Percentiles rank a stretch among this genome's conserved stretches.
Conservation (phyloP, 2,888 invertebrate species). For the Lymantria monacha region DNA sequence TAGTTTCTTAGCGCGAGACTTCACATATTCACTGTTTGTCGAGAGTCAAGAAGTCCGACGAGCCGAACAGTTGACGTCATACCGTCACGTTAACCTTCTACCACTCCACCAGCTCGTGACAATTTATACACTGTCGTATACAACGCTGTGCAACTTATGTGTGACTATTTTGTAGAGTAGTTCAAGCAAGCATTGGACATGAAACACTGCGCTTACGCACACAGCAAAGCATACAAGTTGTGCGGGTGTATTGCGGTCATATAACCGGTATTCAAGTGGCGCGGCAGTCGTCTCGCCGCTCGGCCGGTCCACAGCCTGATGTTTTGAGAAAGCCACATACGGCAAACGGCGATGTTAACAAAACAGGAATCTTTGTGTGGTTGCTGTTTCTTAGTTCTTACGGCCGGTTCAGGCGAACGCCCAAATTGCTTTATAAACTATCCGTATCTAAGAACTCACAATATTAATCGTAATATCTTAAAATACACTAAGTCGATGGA, state of each 20-base stretch:
- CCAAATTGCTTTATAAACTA: constrained; percentile 41
- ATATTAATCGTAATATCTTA: too few relatives aligned
- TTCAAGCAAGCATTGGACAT: constrained; percentile 53
- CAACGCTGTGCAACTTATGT: constrained; percentile 48
- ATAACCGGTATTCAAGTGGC: constrained; percentile 80
- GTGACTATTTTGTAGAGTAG: constrained; percentile 20
- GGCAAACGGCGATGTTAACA: constrained; percentile 68
- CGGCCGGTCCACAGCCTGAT: constrained; percentile 66
- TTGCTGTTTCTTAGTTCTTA: constrained; percentile 46
- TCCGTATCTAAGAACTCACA: too few relatives aligned
- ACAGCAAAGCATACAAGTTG: constrained; percentile 45
- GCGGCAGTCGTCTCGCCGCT: constrained; percentile 67
- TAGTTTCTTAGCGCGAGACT: constrained; percentile 70
- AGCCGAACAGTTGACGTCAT: constrained; percentile 81
- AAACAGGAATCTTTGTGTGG: constrained; percentile 69
- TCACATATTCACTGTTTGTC: constrained; percentile 66
- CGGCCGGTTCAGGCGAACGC: constrained; percentile 46
- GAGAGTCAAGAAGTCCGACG: constrained; percentile 77
- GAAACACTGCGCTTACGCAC: constrained; percentile 34
- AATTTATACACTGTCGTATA: constrained; percentile 35
- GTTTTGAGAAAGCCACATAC: constrained; percentile 80
- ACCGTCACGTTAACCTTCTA: constrained; percentile 67
- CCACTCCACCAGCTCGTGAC: constrained; percentile 44
- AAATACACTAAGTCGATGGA: too few relatives aligned
- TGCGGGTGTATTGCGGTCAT: constrained; percentile 78